Conservation (phyloP, 30 jellyfish, hydroid and myxozoan genomes). For the Hydractinia echinata region DNA sequence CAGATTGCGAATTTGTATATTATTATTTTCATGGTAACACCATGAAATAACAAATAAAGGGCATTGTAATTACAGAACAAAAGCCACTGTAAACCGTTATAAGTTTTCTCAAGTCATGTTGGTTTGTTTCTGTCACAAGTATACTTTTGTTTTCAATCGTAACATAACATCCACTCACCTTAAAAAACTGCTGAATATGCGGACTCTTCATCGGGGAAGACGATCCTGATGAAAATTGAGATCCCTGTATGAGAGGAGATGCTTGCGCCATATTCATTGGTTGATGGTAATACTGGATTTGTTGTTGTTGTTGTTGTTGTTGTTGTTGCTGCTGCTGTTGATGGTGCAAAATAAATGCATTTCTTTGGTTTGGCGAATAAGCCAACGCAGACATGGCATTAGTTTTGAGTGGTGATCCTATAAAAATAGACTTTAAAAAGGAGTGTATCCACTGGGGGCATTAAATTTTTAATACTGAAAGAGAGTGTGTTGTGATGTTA, state of each 20-base stretch:
- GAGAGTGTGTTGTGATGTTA: too few relatives aligned
- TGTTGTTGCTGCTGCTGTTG: slow-evolving; percentile 32
- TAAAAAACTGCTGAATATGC: slow-evolving; percentile 27
- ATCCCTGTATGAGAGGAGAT: slow-evolving; percentile 16
- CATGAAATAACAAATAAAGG: too few relatives aligned
- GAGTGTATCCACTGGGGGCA: not conserved
- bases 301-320: slow-evolving; percentile 30
- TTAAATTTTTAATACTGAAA: too few relatives aligned
- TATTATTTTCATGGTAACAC: too few relatives aligned
- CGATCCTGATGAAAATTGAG: not conserved
- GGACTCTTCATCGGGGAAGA: slow-evolving; percentile 37
- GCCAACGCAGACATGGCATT: slow-evolving; percentile 21
- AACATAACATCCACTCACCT: not conserved
- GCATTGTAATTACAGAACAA: too few relatives aligned
- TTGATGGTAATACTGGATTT: not conserved
- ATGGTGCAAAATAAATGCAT: slow-evolving; percentile 32
- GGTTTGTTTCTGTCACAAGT: too few relatives aligned
- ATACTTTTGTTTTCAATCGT: too few relatives aligned
- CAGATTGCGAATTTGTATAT: too few relatives aligned
- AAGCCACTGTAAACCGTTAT: too few relatives aligned
- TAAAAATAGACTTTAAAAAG: not conserved
- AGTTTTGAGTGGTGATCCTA: slow-evolving; percentile 40
- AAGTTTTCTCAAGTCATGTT: too few relatives aligned
- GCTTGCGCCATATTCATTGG: not conserved
- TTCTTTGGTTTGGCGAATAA: slow-evolving; percentile 40